A percentile compares a stretch with the other conserved stretches of the same genome.
phyloP scores from a whole-genome alignment of 1,140 invertebrate genomes.

The Pseudomyrmex dendroicus region DNA sequence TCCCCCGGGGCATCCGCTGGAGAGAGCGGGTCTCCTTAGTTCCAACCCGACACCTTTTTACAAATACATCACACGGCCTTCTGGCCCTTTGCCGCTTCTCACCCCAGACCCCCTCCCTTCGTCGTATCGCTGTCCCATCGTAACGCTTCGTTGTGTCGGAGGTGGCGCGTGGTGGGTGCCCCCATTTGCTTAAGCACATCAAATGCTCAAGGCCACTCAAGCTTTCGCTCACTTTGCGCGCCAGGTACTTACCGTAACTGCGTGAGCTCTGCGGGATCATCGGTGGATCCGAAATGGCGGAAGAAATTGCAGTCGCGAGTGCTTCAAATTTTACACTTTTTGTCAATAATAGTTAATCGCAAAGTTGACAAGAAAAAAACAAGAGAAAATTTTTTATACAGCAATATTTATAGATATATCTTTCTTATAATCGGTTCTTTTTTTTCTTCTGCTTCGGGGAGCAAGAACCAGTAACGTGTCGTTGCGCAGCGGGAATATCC shows the following conservation, averaged over 20 bases:
- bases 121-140: constrained; percentile 55
- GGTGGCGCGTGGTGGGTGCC: constrained; percentile 77
- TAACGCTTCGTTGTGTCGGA: constrained; percentile 51
- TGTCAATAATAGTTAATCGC: background rate
- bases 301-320: background rate
- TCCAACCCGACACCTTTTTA: constrained; percentile 85
- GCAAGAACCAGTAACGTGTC: constrained; percentile 51
- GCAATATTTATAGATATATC: no score
- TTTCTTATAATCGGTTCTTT: background rate
- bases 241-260: constrained; percentile 69
- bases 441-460: background rate
- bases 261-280: background rate
- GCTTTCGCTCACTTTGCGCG: constrained; percentile 70
- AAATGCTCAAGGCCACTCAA: constrained; percentile 80
- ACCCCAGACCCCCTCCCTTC: background rate
- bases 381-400: background rate
- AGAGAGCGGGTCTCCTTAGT: constrained; percentile 80
- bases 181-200: constrained; percentile 82
- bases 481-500: constrained; percentile 24
- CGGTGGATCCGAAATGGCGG: background rate
- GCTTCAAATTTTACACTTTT: background rate
- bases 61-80: constrained; percentile 85
- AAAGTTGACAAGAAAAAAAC: background rate
- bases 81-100: constrained; percentile 70
- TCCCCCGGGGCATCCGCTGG: constrained; percentile 81